Evolutionary conservation across 2,113 vertebrate genomes (phyloP), one percentile per base, ranked within the genome.

Genomic region (Ciconia boyciana): DNA sequence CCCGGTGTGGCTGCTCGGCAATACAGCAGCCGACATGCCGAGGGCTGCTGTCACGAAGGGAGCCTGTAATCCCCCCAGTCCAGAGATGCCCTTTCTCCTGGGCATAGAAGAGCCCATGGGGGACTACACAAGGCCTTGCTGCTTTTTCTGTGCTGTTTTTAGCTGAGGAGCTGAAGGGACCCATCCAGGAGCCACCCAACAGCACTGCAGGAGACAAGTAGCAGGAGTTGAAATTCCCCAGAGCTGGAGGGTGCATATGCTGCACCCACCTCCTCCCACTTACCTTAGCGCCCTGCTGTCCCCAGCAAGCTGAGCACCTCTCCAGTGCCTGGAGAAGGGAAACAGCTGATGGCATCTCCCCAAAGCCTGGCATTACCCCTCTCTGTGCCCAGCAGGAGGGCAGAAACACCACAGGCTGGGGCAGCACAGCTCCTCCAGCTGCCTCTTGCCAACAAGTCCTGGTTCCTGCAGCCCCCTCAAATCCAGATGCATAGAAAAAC

Each of bases 171-270:
- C 46, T 49, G 48, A 43, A 66, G n/a, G 58, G 13, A 68, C 20
- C 18, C 17, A 10, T 6, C 18, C 60, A 69, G 31, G 17, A 87
- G 14, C 10, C 32, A 29, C 60, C 41, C 36, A 66, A 13, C 6
- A 6, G n/a, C 62, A 69, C 4, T 16, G 1, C 44, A 46, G 25
- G 39, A 57, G 79, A 24, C 11, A 18, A 0, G 0, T 2, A 32
- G 28, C 6, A 66, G 52, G 60, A 36, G 26, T 11, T 15, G 5
- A 55, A 74, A 51, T 10, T 5, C 25, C 44, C 44, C n/a, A 11
- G n/a, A 82, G 29, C 21, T 39, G 20, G 51, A 82, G 76, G 39
- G 4, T 20, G 16, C 8, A 0, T 1, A 26, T 65, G 20, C 51
- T 83, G 61, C 16, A 39, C 24, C 57, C 36, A 24, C 19, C n/a